Percentiles rank a stretch among this genome's conserved stretches.
phyloP scores from a whole-genome alignment of 1,140 invertebrate genomes.

The Penaeus vannamei region DNA sequence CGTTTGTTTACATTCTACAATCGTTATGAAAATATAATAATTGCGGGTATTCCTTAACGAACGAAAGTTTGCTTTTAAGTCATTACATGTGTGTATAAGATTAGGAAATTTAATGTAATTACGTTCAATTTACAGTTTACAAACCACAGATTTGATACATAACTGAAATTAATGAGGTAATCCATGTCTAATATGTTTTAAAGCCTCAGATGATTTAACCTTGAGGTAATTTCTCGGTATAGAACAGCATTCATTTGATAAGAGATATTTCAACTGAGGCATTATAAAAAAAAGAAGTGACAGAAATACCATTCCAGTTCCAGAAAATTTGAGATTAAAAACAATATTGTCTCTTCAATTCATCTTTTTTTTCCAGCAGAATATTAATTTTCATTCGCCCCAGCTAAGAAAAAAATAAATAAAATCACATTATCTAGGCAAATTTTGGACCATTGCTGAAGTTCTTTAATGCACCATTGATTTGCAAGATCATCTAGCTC shows the following conservation, averaged over 20 bases:
- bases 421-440: neutral
- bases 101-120: no score
- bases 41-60: no score
- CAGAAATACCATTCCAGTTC: neutral
- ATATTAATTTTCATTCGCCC: neutral
- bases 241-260: slow-evolving; percentile 30
- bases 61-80: no score
- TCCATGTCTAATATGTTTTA: slow-evolving; percentile 21
- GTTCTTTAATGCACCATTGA: neutral
- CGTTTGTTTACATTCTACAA: no score
- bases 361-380: slow-evolving; percentile 3
- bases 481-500: slow-evolving; percentile 32
- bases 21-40: no score
- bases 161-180: slow-evolving; percentile 3
- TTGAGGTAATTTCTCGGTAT: slow-evolving; percentile 22
- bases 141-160: neutral
- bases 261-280: slow-evolving; percentile 26
- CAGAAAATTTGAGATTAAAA: neutral
- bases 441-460: neutral
- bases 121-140: no score
- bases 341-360: no score
- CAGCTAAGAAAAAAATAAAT: neutral
- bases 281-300: neutral
- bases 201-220: neutral
- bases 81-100: no score